phyloP scores from a whole-genome alignment of 2,113 vertebrate species.

The Cynoglossus semilaevis region DNA sequence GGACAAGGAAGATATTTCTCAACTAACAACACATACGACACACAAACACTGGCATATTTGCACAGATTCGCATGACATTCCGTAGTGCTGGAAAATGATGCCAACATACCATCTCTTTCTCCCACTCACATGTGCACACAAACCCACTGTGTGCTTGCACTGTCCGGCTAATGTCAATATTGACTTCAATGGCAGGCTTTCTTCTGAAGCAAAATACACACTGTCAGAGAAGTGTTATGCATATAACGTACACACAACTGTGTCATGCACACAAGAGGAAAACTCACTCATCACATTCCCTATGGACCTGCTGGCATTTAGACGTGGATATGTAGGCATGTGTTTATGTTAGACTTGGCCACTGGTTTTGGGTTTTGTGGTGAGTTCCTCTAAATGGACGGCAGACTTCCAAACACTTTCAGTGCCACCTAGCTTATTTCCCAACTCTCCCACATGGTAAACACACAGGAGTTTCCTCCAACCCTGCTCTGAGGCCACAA shows the following conservation, averaged over 20 bases:
- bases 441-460: conserved; percentile 40
- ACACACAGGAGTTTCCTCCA: conserved; percentile 43
- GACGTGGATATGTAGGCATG: neutral
- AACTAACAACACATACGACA: neutral
- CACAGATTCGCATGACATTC: conserved; percentile 21
- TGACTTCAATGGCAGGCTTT: conserved; percentile 52
- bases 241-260: conserved; percentile 24
- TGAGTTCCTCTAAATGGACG: conserved; percentile 24
- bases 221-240: conserved; percentile 21
- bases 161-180: conserved; percentile 63
- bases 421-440: conserved; percentile 20
- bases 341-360: conserved; percentile 30
- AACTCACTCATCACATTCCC: conserved; percentile 30
- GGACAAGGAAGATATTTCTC: neutral
- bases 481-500: conserved; percentile 3
- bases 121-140: conserved; percentile 14
- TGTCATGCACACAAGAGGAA: conserved; percentile 20
- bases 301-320: conserved; percentile 15
- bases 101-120: conserved; percentile 40
- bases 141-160: neutral
- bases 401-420: conserved; percentile 45
- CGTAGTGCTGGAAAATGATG: conserved; percentile 17
- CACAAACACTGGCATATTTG: conserved; percentile 10
- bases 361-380: conserved; percentile 27
- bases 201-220: conserved; percentile 43